These are phyloP conservation scores for Tillus elongatus DNA, from an alignment of 2,888 invertebrate species.

Conservation along the genomic window DNA sequence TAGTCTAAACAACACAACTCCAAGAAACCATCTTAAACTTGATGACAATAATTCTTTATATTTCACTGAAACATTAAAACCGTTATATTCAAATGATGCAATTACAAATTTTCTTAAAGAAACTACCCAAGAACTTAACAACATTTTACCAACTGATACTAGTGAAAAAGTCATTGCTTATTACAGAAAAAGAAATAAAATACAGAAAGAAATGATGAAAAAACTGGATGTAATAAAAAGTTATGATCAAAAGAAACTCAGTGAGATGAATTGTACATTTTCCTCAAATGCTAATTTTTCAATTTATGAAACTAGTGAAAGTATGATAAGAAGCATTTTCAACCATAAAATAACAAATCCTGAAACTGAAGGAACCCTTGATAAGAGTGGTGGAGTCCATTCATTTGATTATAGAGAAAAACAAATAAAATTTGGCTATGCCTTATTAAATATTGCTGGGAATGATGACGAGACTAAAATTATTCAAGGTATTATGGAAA, in stretches of 20 bases:
- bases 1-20: no score
- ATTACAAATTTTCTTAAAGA: background rate
- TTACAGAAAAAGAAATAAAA: background rate
- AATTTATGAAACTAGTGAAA: slow-evolving; percentile 2
- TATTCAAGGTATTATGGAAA: no score
- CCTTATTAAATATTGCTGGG: slow-evolving; percentile 2
- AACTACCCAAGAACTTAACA: background rate
- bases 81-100: no score
- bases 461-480: no score
- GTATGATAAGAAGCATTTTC: background rate
- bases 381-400: no score
- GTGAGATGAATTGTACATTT: no score
- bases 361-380: background rate
- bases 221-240: background rate
- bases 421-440: slow-evolving; percentile 9
- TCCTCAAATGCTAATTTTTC: no score
- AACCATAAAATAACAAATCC: background rate
- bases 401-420: slow-evolving; percentile 8
- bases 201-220: background rate
- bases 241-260: no score
- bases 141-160: background rate
- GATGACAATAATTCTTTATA: no score
- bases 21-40: no score
- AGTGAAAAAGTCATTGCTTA: background rate
- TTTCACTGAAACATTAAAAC: no score